A percentile compares a stretch with the other conserved stretches of the same genome.
Conservation (phyloP, 2,797 vertebrate species). For the Rallus crepitans region DNA sequence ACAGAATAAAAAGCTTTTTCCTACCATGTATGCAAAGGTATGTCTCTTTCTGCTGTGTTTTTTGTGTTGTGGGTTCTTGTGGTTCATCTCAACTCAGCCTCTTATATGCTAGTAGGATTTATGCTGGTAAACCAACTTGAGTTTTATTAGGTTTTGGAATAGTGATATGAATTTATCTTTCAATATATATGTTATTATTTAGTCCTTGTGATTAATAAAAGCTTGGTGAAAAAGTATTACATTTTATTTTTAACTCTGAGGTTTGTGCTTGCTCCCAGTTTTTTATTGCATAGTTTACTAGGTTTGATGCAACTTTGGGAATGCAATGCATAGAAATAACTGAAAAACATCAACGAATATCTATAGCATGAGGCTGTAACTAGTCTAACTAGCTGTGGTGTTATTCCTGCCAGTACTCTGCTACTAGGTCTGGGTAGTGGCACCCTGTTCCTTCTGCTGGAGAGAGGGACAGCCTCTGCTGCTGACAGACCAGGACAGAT, state of each 20-base stretch:
- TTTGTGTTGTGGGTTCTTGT: neutral
- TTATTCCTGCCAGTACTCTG: neutral
- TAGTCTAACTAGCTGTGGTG: neutral
- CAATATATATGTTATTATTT: neutral
- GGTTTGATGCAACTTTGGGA: neutral
- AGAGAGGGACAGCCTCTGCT: neutral
- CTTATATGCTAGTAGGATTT: neutral
- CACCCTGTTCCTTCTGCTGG: neutral
- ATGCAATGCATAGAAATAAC: neutral
- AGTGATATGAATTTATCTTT: neutral
- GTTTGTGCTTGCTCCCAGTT: neutral
- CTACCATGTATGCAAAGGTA: neutral
- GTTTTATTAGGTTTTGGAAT: neutral
- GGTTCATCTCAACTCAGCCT: neutral
- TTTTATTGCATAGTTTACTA: neutral
- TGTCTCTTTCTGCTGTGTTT: neutral
- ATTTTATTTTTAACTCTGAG: neutral
- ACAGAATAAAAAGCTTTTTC: conserved; percentile 52
- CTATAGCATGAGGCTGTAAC: accelerated
- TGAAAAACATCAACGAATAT: neutral
- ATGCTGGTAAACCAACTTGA: neutral
- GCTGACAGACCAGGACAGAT: accelerated
- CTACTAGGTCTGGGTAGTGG: neutral
- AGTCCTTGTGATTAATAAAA: neutral
- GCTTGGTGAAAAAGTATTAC: neutral